Evolutionary conservation across 2,797 vertebrate species (phyloP).

Genomic region (Lutra lutra): DNA sequence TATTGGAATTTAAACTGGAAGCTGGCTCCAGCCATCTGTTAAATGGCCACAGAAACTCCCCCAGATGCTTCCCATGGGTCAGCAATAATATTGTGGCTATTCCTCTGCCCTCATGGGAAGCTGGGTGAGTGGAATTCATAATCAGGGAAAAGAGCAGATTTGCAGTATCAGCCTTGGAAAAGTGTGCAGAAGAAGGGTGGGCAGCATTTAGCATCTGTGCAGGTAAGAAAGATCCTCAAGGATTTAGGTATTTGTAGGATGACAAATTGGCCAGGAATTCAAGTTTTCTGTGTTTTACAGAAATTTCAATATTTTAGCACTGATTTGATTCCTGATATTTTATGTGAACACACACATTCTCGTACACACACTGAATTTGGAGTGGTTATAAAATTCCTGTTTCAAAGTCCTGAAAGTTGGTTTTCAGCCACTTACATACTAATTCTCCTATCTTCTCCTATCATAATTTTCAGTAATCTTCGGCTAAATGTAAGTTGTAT

Average conservation of each 20-base stretch:
- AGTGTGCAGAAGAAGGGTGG: background rate
- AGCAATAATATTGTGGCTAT: background rate
- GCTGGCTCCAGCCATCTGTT: slow-evolving; percentile 45
- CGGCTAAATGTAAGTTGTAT: background rate
- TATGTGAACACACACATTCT: background rate
- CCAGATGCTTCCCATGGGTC: background rate
- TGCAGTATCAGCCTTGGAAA: background rate
- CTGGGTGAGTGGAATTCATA: background rate
- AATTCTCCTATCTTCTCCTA: background rate
- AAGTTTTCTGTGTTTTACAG: background rate
- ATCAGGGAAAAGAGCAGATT: background rate
- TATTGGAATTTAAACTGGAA: slow-evolving; percentile 8
- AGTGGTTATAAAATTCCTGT: background rate
- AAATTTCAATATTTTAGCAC: background rate
- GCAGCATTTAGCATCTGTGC: background rate
- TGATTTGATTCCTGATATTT: background rate
- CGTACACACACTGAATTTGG: background rate
- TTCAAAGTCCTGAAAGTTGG: background rate
- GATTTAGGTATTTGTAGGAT: background rate
- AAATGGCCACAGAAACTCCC: background rate
- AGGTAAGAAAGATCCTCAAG: background rate
- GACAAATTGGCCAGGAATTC: background rate
- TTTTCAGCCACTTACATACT: background rate
- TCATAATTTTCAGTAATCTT: background rate
- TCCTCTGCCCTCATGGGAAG: background rate